Conservation (phyloP, 2,797 vertebrate genomes). For the Zenarchopterus dispar region DNA sequence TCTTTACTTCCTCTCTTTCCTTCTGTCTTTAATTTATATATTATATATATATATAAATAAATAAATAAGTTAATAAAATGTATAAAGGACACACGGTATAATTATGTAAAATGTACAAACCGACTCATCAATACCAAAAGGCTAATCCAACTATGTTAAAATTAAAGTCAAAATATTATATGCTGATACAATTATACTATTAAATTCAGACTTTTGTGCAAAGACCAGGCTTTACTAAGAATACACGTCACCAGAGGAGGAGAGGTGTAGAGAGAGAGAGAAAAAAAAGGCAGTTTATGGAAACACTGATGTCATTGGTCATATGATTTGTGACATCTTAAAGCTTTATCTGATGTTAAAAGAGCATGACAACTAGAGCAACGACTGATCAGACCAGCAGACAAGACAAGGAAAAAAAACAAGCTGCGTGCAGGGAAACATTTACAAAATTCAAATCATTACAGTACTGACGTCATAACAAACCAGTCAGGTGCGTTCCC, state of each 20-base stretch:
- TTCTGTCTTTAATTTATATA: too few species aligned
- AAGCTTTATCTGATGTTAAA: slow-evolving; percentile 23
- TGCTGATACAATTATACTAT: neutral
- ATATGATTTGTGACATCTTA: slow-evolving; percentile 14
- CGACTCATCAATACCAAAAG: slow-evolving; percentile 1
- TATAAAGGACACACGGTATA: too few species aligned
- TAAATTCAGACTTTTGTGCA: neutral
- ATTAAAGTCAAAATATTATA: slow-evolving; percentile 4
- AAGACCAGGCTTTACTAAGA: slow-evolving; percentile 18
- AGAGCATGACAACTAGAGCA: neutral
- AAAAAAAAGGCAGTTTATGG: neutral
- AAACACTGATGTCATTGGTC: slow-evolving; percentile 35
- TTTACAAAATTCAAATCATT: slow-evolving; percentile 30
- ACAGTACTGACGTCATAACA: slow-evolving; percentile 20
- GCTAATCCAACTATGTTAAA: neutral
- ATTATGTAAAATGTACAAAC: too few species aligned
- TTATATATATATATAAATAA: too few species aligned
- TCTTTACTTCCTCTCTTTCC: too few species aligned
- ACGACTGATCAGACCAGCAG: slow-evolving; percentile 12
- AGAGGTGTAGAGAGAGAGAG: neutral
- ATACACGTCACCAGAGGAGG: slow-evolving; percentile 7
- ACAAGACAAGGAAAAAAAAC: slow-evolving; percentile 19
- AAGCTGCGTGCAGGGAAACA: slow-evolving; percentile 14
- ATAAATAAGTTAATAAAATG: too few species aligned
- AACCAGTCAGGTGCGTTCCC: neutral